Evolutionary conservation across 1,140 invertebrate species (phyloP), one percentile per base, ranked within the genome.

Genomic region (Heliothis subflexa): DNA sequence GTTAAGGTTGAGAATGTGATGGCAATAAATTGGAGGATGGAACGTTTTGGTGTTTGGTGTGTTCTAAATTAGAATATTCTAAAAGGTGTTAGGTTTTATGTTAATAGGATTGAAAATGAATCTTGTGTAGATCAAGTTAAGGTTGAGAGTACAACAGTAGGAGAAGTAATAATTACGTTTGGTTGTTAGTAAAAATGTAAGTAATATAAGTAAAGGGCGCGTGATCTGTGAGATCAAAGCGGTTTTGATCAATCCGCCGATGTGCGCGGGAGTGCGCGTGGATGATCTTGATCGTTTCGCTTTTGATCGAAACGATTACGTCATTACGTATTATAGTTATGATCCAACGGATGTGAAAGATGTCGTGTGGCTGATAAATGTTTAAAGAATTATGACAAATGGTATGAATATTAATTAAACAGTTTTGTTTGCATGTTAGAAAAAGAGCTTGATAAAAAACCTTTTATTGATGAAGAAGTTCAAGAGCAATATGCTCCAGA

Each of bases 151-250:
- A 70, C 4, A n/a, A 72, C 61, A 52, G 33, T n/a, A 12, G 45
- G 18, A 25, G 16, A 9, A 80, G 57, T 66, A 71, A 80, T 72
- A 45, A 81, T 40, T 85, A 84, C 18, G 84, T 79, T 86, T 79
- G 81, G 84, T 33, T 55, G 84, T 78, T 70, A 81, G 80, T 84
- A 83, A 79, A 84, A 89, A 84, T 83, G 82, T 81, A 83, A 86
- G 88, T 88, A 88, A 90, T 90, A 91, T 92, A 91, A 91, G 86
- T 92, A 89, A 92, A 88, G 83, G 92, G 88, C 90, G 89, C 88
- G 89, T 88, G 89, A 91, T 93, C 85, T 80, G 72, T 40, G 85
- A 93, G 89, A 93, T 93, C 91, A 93, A 93, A 92, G 91, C 81
- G 83, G 86, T 87, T 88, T 86, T 86, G 86, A 91, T 91, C 88